phyloP scores from a whole-genome alignment of 2,888 invertebrate species.

The Clistopyga incitator region DNA sequence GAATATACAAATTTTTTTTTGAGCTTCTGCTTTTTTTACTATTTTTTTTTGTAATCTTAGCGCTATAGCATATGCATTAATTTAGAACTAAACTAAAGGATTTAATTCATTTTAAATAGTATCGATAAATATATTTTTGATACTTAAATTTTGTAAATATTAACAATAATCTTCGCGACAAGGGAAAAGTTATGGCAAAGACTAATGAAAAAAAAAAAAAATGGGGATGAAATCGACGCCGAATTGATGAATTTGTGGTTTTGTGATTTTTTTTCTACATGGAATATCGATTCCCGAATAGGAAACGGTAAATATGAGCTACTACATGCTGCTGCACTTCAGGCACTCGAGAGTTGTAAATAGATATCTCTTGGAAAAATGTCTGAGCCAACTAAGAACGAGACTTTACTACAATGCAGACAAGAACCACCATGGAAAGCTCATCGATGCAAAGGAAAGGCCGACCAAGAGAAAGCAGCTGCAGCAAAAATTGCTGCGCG shows the following conservation, averaged over 20 bases:
- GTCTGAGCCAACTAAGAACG: constrained; percentile 72
- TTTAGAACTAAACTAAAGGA: too few species aligned
- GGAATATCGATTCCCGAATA: constrained; percentile 9
- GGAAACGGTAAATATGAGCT: constrained; percentile 74
- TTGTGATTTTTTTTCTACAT: constrained; percentile 1
- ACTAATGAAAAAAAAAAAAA: background rate
- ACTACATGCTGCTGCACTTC: constrained; percentile 70
- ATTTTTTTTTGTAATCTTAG: too few species aligned
- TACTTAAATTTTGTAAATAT: too few species aligned
- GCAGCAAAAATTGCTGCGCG: constrained; percentile 75
- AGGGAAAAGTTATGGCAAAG: too few species aligned
- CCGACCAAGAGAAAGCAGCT: constrained; percentile 74
- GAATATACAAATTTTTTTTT: too few species aligned
- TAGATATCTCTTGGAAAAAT: constrained; percentile 75
- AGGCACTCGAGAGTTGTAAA: constrained; percentile 70
- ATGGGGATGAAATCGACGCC: background rate
- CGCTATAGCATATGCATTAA: too few species aligned
- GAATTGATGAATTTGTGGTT: background rate
- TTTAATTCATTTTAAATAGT: too few species aligned
- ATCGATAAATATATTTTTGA: too few species aligned
- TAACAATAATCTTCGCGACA: too few species aligned
- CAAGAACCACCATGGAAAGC: constrained; percentile 69
- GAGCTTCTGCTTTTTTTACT: too few species aligned
- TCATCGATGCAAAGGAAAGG: constrained; percentile 68
- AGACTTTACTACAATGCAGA: constrained; percentile 74